Base-by-base conservation (phyloP, 2,888 invertebrate genomes). In the Drosophila neotestacea region DNA sequence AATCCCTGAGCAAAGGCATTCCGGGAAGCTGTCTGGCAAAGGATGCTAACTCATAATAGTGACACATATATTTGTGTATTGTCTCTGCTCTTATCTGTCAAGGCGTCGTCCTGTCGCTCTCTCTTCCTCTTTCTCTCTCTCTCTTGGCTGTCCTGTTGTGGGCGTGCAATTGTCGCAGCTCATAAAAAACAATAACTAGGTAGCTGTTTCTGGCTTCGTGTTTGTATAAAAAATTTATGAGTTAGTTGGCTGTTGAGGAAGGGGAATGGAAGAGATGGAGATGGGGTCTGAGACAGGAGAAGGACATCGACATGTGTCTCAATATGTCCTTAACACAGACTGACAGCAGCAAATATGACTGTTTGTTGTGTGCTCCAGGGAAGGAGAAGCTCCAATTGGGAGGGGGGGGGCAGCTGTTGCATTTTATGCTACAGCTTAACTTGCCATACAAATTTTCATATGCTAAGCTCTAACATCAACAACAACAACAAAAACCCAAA, bases 131-230 rank as follows among this genome's bases (percentile, higher is more conserved):
- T 41, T 32, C 11, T 36, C 6, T 22, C 34, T 11, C 30, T 4
- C 6, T 22, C n/a, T 13, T 7, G 22, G 34, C 39, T 42, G n/a
- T 38, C 6, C 27, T 46, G 52, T 48, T 46, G 68, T 72, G 72
- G 86, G 82, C 73, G 73, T 80, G 65, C 68, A 77, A 77, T 61
- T 85, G 84, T 88, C 79, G 74, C 90, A 89, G 89, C 79, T 89
- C 90, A 78, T 87, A 89, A 85, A 89, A 87, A 89, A 81, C 79
- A 87, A 88, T 75, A 88, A 77, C 79, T 73, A 73, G 69, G 67
- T 69, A 63, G 64, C 55, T 63, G 54, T 38, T 41, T 28, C 36
- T 47, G 11, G 22, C 50, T 59, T 67, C 58, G 59, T 58, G 69
- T 73, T 74, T 72, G 75, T 66, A 86, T 87, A 77, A 84, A 86